These are phyloP conservation scores for Diaphora mendica DNA, from an alignment of 2,888 invertebrate genomes.

Conservation along the genomic window DNA sequence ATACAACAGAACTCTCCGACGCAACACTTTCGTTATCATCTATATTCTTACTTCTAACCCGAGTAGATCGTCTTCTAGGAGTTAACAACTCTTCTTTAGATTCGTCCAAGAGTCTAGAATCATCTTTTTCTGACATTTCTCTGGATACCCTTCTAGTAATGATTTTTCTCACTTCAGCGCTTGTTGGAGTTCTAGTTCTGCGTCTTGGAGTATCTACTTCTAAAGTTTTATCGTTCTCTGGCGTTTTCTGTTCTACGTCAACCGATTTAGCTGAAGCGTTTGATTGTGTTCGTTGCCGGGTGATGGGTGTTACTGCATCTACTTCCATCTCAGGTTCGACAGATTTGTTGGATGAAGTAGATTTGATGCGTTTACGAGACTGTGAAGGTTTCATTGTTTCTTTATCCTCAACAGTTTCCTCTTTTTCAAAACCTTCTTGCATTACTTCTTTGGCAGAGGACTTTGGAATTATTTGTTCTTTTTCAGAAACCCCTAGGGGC, in stretches of 20 bases:
- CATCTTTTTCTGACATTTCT: conserved; percentile 70
- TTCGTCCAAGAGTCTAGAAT: conserved; percentile 64
- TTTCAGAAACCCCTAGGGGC: conserved; percentile 8
- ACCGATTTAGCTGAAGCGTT: conserved; percentile 63
- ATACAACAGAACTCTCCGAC: conserved; percentile 70
- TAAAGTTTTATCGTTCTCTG: conserved; percentile 49
- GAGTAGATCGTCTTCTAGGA: conserved; percentile 63
- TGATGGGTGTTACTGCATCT: conserved; percentile 63
- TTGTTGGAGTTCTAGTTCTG: conserved; percentile 69
- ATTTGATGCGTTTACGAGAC: conserved; percentile 55
- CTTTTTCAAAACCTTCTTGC: conserved; percentile 18
- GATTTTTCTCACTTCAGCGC: conserved; percentile 71
- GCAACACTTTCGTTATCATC: conserved; percentile 75
- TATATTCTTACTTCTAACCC: conserved; percentile 62
- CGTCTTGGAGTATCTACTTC: conserved; percentile 52
- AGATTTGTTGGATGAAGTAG: conserved; percentile 59
- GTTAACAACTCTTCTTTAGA: conserved; percentile 54
- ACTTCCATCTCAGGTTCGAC: conserved; percentile 29
- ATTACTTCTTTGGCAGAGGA: conserved; percentile 20
- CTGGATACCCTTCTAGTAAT: conserved; percentile 75
- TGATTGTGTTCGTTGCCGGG: conserved; percentile 72
- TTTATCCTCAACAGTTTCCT: conserved; percentile 24
- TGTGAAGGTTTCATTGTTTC: conserved; percentile 34
- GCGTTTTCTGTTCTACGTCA: conserved; percentile 58
- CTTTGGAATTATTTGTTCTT: background rate